A percentile compares a stretch with the other conserved stretches of the same genome.
phyloP scores from a whole-genome alignment of 2,113 vertebrate genomes.

The Rhodinocichla rosea region DNA sequence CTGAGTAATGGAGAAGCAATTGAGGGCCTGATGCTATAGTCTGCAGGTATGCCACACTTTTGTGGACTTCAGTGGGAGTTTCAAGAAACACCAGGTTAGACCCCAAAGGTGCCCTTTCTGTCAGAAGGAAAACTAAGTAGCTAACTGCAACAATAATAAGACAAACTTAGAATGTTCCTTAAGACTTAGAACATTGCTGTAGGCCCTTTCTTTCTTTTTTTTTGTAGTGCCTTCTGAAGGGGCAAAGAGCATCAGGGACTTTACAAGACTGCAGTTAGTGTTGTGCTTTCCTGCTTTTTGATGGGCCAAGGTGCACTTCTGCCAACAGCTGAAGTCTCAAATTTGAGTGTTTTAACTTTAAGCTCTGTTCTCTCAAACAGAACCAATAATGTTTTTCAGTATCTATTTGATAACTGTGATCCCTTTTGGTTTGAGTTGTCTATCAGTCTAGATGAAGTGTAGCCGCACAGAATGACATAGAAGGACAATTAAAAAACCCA shows the following conservation, averaged over 20 bases:
- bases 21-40: background rate
- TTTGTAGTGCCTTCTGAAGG: background rate
- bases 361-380: background rate
- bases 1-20: background rate
- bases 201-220: background rate
- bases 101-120: background rate
- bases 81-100: background rate
- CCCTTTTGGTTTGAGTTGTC: background rate
- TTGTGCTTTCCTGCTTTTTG: background rate
- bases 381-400: background rate
- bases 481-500: background rate
- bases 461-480: background rate
- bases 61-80: background rate
- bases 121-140: background rate
- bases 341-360: background rate
- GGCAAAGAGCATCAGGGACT: background rate
- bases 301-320: background rate
- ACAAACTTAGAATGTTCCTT: background rate
- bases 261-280: background rate
- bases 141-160: background rate
- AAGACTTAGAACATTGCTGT: background rate
- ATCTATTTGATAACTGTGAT: background rate
- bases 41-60: background rate
- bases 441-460: slow-evolving; percentile 1
- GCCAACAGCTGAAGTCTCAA: background rate